Evolutionary conservation across 2,113 vertebrate species (phyloP).

Genomic region (Pterocles orientalis): DNA sequence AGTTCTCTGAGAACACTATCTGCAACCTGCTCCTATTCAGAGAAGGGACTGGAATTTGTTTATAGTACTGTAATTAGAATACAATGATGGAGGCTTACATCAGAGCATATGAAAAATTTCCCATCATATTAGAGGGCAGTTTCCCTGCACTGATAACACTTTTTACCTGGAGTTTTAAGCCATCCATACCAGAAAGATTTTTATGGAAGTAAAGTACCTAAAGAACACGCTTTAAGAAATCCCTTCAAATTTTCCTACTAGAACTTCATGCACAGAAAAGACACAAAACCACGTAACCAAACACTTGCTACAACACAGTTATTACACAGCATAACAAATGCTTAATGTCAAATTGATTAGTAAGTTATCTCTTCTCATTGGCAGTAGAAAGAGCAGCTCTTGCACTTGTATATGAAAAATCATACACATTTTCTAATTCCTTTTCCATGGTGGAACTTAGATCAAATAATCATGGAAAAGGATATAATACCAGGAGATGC

Average conservation of each 20-base stretch:
- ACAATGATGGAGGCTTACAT: not conserved
- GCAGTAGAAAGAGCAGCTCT: not conserved
- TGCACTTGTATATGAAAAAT: not conserved
- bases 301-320: not conserved
- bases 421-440: not conserved
- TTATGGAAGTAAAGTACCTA: not conserved
- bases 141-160: not conserved
- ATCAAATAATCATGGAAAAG: not conserved
- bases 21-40: not conserved
- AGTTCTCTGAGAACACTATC: not conserved
- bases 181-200: not conserved
- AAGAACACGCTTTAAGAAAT: not conserved
- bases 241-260: not conserved
- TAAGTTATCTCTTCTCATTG: not conserved
- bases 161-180: not conserved
- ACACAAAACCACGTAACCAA: not conserved
- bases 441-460: not conserved
- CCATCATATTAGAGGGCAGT: not conserved
- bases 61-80: not conserved
- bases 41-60: not conserved
- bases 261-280: not conserved
- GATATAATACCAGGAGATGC: not conserved
- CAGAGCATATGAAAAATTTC: not conserved
- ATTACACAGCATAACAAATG: not conserved
- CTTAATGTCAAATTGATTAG: not conserved